Conservation (phyloP, 1,140 invertebrate species). For the Zophobas atratus region DNA sequence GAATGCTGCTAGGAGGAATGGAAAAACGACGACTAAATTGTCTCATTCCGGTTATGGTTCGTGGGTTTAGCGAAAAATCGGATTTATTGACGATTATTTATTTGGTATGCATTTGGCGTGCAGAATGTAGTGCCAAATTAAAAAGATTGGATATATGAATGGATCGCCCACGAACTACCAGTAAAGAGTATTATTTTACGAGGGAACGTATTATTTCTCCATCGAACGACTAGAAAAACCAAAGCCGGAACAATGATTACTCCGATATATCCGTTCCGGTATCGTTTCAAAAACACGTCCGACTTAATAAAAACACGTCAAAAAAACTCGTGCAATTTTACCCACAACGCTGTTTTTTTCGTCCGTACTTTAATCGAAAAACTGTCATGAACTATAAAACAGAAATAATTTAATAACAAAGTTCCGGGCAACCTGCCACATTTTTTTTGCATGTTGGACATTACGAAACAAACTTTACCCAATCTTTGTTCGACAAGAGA, state of each 20-base stretch:
- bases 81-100: constrained; percentile 26
- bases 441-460: no score
- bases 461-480: no score
- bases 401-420: no score
- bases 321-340: neutral
- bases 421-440: no score
- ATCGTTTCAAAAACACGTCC: neutral
- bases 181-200: constrained; percentile 30
- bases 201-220: constrained; percentile 6
- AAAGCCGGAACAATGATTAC: neutral
- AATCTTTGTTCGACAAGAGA: no score
- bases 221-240: neutral
- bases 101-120: neutral
- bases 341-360: no score
- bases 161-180: constrained; percentile 20
- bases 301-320: neutral
- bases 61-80: constrained; percentile 22
- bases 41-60: constrained; percentile 8
- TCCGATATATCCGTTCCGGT: neutral
- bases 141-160: constrained; percentile 9
- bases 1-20: neutral
- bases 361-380: no score
- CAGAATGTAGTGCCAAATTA: neutral
- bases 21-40: constrained; percentile 34
- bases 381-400: no score